Conservation (phyloP, 1,140 invertebrate species). For the Meloidogyne exigua region DNA sequence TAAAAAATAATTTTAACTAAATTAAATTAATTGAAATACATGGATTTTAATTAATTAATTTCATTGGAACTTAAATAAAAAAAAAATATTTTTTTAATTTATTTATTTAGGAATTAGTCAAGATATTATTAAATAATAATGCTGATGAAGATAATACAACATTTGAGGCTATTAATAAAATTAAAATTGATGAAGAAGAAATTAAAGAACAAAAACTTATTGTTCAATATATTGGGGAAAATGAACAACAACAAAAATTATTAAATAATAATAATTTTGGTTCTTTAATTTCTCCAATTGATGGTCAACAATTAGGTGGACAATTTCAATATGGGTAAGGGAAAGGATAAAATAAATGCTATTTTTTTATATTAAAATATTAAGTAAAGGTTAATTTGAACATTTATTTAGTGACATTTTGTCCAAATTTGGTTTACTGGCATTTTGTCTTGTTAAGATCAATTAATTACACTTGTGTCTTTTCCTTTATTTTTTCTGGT, state of each 20-base stretch:
- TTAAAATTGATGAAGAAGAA: neutral
- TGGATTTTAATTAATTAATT: too few species aligned
- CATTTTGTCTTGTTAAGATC: too few species aligned
- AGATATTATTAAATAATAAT: conserved; percentile 9
- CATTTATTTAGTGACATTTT: too few species aligned
- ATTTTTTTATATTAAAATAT: too few species aligned
- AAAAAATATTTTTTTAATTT: too few species aligned
- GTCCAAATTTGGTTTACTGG: too few species aligned
- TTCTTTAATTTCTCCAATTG: conserved; percentile 37
- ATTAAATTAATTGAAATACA: too few species aligned
- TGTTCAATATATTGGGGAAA: neutral
- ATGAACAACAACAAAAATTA: neutral
- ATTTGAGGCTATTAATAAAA: neutral
- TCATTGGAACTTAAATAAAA: too few species aligned
- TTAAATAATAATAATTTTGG: conserved; percentile 8
- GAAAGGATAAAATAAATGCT: too few species aligned
- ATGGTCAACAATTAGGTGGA: conserved; percentile 28
- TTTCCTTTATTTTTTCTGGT: too few species aligned
- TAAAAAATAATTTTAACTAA: neutral
- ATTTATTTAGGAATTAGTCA: conserved; percentile 32
- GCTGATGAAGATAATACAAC: neutral
- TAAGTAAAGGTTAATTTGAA: too few species aligned
- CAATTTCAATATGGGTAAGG: conserved; percentile 38
- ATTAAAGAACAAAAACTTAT: neutral
- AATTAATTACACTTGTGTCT: too few species aligned